These are phyloP conservation scores for Argyresthia goedartella DNA, from an alignment of 2,888 invertebrate genomes.

Conservation along the genomic window DNA sequence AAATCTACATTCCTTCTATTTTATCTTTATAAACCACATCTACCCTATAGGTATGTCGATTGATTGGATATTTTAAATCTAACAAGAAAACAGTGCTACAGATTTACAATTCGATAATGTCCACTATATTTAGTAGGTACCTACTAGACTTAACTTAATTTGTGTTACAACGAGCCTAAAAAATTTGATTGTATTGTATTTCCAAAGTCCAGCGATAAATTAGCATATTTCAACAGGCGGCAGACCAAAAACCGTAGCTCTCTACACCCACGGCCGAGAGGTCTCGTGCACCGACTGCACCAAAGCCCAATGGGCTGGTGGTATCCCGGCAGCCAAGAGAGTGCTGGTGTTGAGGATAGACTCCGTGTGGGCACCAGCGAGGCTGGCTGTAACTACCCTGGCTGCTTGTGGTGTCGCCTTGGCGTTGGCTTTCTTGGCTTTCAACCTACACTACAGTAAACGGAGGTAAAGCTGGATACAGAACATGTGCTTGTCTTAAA, in stretches of 20 bases:
- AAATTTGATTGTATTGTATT: background rate
- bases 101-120: background rate
- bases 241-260: slow-evolving; percentile 78
- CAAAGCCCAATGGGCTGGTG: slow-evolving; percentile 79
- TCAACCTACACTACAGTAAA: slow-evolving; percentile 86
- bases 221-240: slow-evolving; percentile 62
- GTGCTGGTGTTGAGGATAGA: slow-evolving; percentile 81
- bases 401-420: slow-evolving; percentile 82
- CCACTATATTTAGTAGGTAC: no score
- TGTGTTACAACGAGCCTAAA: no score
- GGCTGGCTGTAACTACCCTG: slow-evolving; percentile 79
- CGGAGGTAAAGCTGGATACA: slow-evolving; percentile 71
- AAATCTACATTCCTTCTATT: slow-evolving; percentile 19
- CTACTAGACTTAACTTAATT: background rate
- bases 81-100: background rate
- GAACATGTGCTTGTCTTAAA: background rate
- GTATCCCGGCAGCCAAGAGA: slow-evolving; percentile 83
- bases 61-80: no score
- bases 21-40: background rate
- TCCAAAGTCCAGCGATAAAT: no score
- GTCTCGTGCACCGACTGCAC: slow-evolving; percentile 77
- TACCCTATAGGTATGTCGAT: no score
- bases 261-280: slow-evolving; percentile 74
- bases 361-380: slow-evolving; percentile 82
- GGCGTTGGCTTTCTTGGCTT: slow-evolving; percentile 81